A percentile compares a stretch with the other conserved stretches of the same genome.
Conservation (phyloP, 2,888 invertebrate species). For the Coenonympha glycerion region DNA sequence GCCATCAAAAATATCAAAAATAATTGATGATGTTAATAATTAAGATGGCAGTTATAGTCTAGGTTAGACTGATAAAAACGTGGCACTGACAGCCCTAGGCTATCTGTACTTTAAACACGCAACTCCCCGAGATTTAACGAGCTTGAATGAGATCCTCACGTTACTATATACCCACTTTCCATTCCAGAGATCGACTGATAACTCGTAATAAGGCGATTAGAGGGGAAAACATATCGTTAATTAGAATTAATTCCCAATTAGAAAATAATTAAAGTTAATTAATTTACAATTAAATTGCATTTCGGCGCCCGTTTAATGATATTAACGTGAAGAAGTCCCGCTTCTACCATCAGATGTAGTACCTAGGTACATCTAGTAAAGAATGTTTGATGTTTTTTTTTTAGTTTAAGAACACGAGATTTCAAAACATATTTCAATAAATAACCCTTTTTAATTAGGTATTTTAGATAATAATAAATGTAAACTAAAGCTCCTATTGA, state of each 20-base stretch:
- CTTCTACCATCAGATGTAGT: too few relatives aligned
- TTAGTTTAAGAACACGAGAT: neutral
- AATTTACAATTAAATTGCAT: conserved; percentile 23
- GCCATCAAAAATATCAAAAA: too few relatives aligned
- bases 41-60: too few relatives aligned
- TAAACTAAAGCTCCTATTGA: neutral
- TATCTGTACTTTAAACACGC: conserved; percentile 5
- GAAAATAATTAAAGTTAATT: conserved; percentile 18
- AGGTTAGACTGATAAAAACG: too few relatives aligned
- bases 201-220: conserved; percentile 23
- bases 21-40: too few relatives aligned
- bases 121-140: conserved; percentile 11
- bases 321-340: conserved; percentile 11
- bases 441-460: neutral
- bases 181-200: conserved; percentile 18
- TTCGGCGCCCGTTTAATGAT: conserved; percentile 20
- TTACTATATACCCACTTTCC: neutral
- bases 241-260: conserved; percentile 22
- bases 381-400: too few relatives aligned
- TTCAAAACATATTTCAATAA: neutral
- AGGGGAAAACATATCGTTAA: conserved; percentile 17
- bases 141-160: conserved; percentile 4
- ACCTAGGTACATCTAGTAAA: too few relatives aligned
- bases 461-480: neutral
- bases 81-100: neutral